A percentile compares a stretch with the other conserved stretches of the same genome.
phyloP scores from a whole-genome alignment of 2,113 vertebrate genomes.

The Blennius ocellaris region DNA sequence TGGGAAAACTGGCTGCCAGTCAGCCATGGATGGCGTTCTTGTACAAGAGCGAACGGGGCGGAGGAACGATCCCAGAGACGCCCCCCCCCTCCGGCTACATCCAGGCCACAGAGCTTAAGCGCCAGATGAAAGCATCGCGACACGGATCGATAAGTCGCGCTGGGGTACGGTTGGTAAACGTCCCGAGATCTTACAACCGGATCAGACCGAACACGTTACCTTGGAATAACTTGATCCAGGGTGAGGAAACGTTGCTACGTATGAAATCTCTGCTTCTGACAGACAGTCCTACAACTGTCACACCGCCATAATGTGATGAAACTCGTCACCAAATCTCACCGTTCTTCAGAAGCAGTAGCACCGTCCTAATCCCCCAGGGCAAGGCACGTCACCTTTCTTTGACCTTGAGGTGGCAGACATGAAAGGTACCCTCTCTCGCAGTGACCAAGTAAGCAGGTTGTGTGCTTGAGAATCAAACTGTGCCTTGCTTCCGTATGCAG shows the following conservation, averaged over 20 bases:
- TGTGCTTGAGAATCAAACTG: not conserved
- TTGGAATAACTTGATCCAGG: no score
- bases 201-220: no score
- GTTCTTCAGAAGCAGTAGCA: no score
- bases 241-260: no score
- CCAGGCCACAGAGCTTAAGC: constrained; percentile 6
- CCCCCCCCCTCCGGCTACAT: not conserved
- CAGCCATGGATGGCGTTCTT: constrained; percentile 21
- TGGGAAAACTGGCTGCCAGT: constrained; percentile 53
- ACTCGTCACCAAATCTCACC: no score
- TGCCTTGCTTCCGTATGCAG: constrained; percentile 39
- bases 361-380: not conserved
- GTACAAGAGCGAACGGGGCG: constrained; percentile 23
- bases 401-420: no score
- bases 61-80: constrained; percentile 12
- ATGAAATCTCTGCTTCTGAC: no score
- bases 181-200: no score
- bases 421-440: no score
- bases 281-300: no score
- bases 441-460: not conserved
- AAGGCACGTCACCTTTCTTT: not conserved
- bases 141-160: not conserved
- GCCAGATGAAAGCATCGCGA: not conserved
- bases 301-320: no score
- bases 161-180: no score